Base-by-base conservation (phyloP, 2,113 vertebrate species). In the Antennarius striatus region DNA sequence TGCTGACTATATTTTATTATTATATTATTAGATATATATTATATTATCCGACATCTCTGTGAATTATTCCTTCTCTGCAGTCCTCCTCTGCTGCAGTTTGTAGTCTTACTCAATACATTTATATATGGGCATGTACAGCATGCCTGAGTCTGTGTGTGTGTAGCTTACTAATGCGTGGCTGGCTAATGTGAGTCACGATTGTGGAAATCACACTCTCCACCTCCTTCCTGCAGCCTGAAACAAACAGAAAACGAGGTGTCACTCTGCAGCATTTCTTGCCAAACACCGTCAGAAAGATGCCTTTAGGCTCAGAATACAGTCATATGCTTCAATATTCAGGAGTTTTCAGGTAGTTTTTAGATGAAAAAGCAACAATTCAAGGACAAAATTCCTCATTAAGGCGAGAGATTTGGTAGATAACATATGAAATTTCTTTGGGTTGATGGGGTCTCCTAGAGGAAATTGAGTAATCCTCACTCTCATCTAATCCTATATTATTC, bases 131-230 rank as follows among this genome's bases (percentile, higher is more conserved):
- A 43, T 7, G 5, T 58, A 40, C 3, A 22, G 51, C 11, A 32
- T 47, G 68, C 29, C 46, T 69, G 6, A 13, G 10, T 12, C 4
- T n/a, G 29, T 28, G 69, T 73, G 5, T 16, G 17, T 68, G 46
- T 56, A 11, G 5, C 1, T 6, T 29, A 6, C 16, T 16, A 8
- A 17, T 16, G 58, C 0, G 56, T 72, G 67, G 59, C 67, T 8
- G 64, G 46, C 12, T 48, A 39, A 52, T 45, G 48, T 68, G 71
- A 82, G 54, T 82, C 79, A 73, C 59, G 46, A 68, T 39, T 47
- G 46, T 59, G 54, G 78, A 76, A 57, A 59, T 45, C 75, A 71
- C 67, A 5, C 61, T 45, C 47, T 8, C n/a, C 53, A 11, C 42
- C 16, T 56, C 56, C 65, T 8, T 10, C 4, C 71, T 51, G 67